Percentiles rank a stretch among this genome's conserved stretches.
phyloP scores from a whole-genome alignment of 30 jellyfish, hydroid and myxozoan species.

The Aurelia sp. region DNA sequence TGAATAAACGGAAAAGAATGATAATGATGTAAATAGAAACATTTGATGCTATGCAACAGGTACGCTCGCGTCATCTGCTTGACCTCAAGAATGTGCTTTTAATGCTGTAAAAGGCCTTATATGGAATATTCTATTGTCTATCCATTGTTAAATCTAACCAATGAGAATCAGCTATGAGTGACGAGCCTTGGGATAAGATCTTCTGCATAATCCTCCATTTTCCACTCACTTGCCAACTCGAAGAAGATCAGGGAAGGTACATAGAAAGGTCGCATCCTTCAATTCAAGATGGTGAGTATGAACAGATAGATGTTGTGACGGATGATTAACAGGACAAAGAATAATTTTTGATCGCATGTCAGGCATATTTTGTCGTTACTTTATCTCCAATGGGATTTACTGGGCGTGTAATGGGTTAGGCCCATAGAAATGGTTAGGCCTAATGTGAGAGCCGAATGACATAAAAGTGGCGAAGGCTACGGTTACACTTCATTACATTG shows the following conservation, averaged over 20 bases:
- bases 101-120: constrained; percentile 43
- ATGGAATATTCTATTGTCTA: constrained; percentile 51
- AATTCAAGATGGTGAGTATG: constrained; percentile 25
- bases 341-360: not conserved
- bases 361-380: not conserved
- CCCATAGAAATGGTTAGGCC: too few species aligned
- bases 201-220: constrained; percentile 9
- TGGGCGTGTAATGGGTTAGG: too few species aligned
- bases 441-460: too few species aligned
- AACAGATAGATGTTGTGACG: not conserved
- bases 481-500: too few species aligned
- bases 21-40: too few species aligned
- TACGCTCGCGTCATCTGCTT: too few species aligned
- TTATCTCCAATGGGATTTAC: not conserved
- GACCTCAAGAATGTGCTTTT: constrained; percentile 4
- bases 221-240: constrained; percentile 38
- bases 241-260: not conserved
- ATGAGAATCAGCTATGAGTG: constrained; percentile 6
- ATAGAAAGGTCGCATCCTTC: not conserved
- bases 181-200: constrained; percentile 22
- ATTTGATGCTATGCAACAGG: too few species aligned
- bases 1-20: too few species aligned
- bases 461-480: too few species aligned
- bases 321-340: not conserved
- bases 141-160: constrained; percentile 28